Evolutionary conservation across 2,888 invertebrate species (phyloP).

Genomic region (Mimachlamys varia): DNA sequence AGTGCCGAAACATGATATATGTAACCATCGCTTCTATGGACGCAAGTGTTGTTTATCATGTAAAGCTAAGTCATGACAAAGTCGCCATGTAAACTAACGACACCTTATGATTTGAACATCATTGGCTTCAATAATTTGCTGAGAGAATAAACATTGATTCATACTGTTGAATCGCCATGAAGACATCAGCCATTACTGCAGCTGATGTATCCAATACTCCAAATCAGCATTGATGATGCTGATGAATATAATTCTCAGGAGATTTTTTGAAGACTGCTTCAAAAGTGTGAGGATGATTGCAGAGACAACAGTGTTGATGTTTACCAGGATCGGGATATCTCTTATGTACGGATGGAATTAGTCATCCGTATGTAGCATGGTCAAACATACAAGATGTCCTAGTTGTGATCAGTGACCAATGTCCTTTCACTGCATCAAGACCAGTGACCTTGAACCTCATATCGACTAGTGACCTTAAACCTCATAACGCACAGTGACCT

Average conservation of each 20-base stretch:
- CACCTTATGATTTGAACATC: background rate
- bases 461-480: no score
- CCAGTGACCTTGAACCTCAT: no score
- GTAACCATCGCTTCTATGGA: conserved; percentile 70
- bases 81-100: background rate
- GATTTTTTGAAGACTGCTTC: background rate
- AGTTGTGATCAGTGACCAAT: background rate
- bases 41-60: conserved; percentile 70
- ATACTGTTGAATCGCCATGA: background rate
- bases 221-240: background rate
- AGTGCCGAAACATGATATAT: conserved; percentile 69
- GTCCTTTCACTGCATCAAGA: no score
- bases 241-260: background rate
- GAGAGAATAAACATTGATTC: background rate
- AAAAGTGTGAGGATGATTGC: background rate
- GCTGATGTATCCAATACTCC: background rate
- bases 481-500: no score
- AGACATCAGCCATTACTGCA: background rate
- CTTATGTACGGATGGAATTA: background rate
- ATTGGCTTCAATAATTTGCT: background rate
- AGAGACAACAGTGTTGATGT: background rate
- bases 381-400: background rate
- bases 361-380: background rate
- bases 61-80: background rate
- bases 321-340: background rate